Percentiles rank a stretch among this genome's conserved stretches.
Evolutionary conservation across 2,113 vertebrate species (phyloP).

Genomic region (Epinephelus cyanopodus): DNA sequence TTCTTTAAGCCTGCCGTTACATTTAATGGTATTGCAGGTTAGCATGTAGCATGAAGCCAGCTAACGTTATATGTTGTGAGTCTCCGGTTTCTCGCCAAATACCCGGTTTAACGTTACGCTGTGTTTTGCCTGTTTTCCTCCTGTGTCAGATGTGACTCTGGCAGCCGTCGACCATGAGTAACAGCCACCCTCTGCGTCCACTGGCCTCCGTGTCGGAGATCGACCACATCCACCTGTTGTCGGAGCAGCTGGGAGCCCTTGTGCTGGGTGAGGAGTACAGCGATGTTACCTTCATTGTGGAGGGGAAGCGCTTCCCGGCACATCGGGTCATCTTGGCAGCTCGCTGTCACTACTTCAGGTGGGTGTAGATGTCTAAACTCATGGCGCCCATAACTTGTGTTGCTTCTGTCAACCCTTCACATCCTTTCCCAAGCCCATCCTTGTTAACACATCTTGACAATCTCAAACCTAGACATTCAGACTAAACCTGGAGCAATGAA

Average conservation of each 20-base stretch:
- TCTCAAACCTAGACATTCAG: no score
- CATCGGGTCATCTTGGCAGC: conserved; percentile 97
- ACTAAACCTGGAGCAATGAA: no score
- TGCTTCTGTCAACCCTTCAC: neutral
- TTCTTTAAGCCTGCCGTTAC: no score
- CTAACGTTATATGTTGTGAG: neutral
- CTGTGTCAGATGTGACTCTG: conserved; percentile 77
- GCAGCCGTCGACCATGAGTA: conserved; percentile 90
- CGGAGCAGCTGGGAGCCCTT: conserved; percentile 95
- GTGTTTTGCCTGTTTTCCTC: neutral
- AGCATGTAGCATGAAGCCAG: conserved; percentile 48
- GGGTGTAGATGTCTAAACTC: neutral
- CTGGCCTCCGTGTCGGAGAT: conserved; percentile 95
- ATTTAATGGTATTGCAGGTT: neutral
- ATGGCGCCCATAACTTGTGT: neutral
- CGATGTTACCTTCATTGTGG: conserved; percentile 97
- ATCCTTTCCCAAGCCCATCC: neutral
- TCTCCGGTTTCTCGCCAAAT: neutral
- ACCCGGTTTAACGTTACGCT: neutral
- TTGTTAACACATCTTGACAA: neutral
- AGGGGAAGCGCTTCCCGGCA: conserved; percentile 95
- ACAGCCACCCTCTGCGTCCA: conserved; percentile 94
- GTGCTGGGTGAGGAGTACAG: conserved; percentile 96
- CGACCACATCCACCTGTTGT: conserved; percentile 97
- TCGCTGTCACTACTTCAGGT: conserved; percentile 98